Conservation (phyloP, 2,113 vertebrate species). For the Syngnathoides biaculeatus region DNA sequence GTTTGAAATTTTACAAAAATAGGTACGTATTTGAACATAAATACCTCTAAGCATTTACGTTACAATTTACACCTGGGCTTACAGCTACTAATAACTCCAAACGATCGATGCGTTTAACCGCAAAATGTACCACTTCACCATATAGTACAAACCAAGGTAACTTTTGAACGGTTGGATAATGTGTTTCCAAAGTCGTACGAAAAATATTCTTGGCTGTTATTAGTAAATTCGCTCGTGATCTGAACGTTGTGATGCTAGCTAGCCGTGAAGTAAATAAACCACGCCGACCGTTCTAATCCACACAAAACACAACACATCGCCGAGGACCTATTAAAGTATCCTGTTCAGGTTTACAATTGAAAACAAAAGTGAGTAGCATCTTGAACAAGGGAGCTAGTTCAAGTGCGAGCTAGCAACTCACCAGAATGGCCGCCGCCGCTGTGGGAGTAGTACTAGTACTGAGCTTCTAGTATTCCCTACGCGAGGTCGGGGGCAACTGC, state of each 20-base stretch:
- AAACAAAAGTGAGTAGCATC: not conserved
- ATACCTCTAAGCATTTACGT: not conserved
- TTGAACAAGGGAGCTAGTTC: not conserved
- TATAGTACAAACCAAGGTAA: not conserved
- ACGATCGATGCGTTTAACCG: not conserved
- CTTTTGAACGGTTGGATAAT: not conserved
- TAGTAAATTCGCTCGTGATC: slow-evolving; percentile 53
- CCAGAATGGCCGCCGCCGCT: slow-evolving; percentile 42
- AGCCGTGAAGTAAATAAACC: slow-evolving; percentile 19
- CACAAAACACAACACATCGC: not conserved
- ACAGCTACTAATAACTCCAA: not conserved
- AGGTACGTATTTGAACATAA: not conserved
- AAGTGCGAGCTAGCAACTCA: slow-evolving; percentile 46
- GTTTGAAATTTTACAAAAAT: too few species aligned
- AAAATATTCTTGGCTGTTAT: slow-evolving; percentile 7
- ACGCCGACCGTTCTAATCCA: not conserved
- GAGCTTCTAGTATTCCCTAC: slow-evolving; percentile 39
- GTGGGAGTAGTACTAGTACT: not conserved
- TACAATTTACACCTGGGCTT: not conserved
- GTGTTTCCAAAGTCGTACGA: too few species aligned
- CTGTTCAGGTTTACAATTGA: not conserved
- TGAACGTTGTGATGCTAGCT: slow-evolving; percentile 8
- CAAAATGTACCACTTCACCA: not conserved
- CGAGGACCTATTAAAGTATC: not conserved
- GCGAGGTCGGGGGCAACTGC: slow-evolving; percentile 55